Conservation (phyloP, 2,113 vertebrate species). For the Sinosuthora webbiana region DNA sequence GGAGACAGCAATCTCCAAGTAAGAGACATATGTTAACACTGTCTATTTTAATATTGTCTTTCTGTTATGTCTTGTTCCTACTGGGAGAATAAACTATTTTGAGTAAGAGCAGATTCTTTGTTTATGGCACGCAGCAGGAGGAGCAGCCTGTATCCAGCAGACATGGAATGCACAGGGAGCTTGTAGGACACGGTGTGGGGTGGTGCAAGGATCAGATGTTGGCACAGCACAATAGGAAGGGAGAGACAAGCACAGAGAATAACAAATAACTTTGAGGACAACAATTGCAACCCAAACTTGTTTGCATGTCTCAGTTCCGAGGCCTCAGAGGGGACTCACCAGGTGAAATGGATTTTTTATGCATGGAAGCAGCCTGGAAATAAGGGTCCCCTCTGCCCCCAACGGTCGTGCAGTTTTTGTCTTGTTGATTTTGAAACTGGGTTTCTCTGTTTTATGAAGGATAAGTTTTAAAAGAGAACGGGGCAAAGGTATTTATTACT, state of each 20-base stretch:
- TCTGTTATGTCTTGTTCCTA: background rate
- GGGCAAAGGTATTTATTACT: background rate
- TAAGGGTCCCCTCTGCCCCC: background rate
- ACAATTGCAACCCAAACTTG: background rate
- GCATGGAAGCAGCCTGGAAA: background rate
- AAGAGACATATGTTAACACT: background rate
- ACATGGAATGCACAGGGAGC: rapidly evolving
- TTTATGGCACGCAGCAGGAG: background rate
- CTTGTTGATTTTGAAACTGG: background rate
- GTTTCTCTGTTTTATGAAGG: background rate
- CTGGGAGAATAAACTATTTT: constrained; percentile 9
- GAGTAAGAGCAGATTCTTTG: background rate
- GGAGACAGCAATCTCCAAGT: background rate
- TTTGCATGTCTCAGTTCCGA: background rate
- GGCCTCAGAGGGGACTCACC: background rate
- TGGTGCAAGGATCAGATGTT: background rate
- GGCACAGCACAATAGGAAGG: background rate
- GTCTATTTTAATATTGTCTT: background rate
- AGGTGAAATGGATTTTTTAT: background rate
- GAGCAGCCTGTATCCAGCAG: background rate
- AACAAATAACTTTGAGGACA: background rate
- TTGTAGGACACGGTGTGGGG: rapidly evolving
- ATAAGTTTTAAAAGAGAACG: background rate
- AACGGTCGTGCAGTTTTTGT: rapidly evolving
- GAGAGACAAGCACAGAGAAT: too few relatives aligned